These are phyloP conservation scores for Panorpa germanica DNA, from an alignment of 2,888 invertebrate species.

Conservation along the genomic window DNA sequence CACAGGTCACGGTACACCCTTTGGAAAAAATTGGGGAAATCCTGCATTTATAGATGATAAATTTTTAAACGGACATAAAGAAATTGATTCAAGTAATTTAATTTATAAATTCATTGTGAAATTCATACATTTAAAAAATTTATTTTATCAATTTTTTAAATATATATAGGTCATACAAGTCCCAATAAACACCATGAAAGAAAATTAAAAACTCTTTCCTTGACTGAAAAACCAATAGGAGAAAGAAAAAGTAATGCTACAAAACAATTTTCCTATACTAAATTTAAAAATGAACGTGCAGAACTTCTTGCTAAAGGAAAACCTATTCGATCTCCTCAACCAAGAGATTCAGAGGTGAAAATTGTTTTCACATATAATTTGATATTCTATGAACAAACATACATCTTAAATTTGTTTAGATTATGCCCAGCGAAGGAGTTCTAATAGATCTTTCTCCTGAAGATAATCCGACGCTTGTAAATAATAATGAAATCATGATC, in stretches of 20 bases:
- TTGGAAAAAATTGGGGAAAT: conserved; percentile 70
- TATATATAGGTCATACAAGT: neutral
- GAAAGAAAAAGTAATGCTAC: conserved; percentile 23
- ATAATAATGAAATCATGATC: conserved; percentile 9
- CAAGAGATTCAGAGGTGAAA: conserved; percentile 15
- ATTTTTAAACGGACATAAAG: conserved; percentile 1
- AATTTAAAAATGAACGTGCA: conserved; percentile 51
- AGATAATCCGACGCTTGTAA: conserved; percentile 17
- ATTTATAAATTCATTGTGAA: conserved; percentile 1
- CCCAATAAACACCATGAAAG: conserved; percentile 21
- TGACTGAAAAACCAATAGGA: conserved; percentile 19
- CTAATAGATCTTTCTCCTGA: conserved; percentile 56
- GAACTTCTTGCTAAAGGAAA: conserved; percentile 17
- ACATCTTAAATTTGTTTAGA: conserved; percentile 15
- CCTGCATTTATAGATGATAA: conserved; percentile 47
- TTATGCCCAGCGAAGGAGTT: conserved; percentile 39
- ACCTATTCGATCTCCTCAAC: conserved; percentile 26
- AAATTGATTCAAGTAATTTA: neutral
- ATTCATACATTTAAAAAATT: conserved; percentile 4
- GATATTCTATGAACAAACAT: conserved; percentile 3
- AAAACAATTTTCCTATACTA: conserved; percentile 69
- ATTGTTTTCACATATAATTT: conserved; percentile 10
- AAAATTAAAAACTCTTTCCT: too few species aligned
- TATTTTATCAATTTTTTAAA: conserved; percentile 3
- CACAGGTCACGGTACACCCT: conserved; percentile 53